phyloP scores from a whole-genome alignment of 2,797 vertebrate species.

The Sardinella longiceps region DNA sequence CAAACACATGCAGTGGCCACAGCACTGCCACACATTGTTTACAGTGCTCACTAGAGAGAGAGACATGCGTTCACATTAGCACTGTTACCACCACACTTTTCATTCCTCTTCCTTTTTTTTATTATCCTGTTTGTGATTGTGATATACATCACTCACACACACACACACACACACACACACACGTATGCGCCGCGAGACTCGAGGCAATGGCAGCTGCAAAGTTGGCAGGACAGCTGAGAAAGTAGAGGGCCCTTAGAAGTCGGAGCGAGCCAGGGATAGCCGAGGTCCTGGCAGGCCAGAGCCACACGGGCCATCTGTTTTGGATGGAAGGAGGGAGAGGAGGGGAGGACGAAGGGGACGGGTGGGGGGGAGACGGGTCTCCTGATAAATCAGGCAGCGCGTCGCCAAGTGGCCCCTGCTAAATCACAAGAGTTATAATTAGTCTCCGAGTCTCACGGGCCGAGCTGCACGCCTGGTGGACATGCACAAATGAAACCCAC shows the following conservation, averaged over 20 bases:
- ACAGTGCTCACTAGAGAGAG: neutral
- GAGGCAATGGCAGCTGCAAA: slow-evolving; percentile 71
- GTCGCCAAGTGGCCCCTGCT: slow-evolving; percentile 25
- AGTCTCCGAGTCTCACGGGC: slow-evolving; percentile 21
- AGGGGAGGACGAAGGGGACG: neutral
- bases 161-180: too few relatives aligned
- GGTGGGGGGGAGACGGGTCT: neutral
- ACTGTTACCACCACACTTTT: neutral
- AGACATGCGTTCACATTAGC: neutral
- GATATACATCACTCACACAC: too few relatives aligned
- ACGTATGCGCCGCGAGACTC: slow-evolving; percentile 25
- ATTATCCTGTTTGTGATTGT: slow-evolving; percentile 9
- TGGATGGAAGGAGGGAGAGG: slow-evolving; percentile 9
- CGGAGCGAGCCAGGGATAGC: slow-evolving; percentile 57
- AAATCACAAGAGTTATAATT: slow-evolving; percentile 39
- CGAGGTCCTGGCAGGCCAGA: slow-evolving; percentile 40
- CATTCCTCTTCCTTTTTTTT: neutral
- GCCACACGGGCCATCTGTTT: slow-evolving; percentile 53
- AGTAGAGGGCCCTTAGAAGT: slow-evolving; percentile 59
- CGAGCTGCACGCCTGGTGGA: neutral
- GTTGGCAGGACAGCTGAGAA: slow-evolving; percentile 79
- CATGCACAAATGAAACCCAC: neutral
- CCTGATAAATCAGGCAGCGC: slow-evolving; percentile 37
- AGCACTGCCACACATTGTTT: neutral
- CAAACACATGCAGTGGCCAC: neutral